These are phyloP conservation scores for Drosophila paracracens DNA, from an alignment of 2,888 invertebrate genomes.

Conservation along the genomic window DNA sequence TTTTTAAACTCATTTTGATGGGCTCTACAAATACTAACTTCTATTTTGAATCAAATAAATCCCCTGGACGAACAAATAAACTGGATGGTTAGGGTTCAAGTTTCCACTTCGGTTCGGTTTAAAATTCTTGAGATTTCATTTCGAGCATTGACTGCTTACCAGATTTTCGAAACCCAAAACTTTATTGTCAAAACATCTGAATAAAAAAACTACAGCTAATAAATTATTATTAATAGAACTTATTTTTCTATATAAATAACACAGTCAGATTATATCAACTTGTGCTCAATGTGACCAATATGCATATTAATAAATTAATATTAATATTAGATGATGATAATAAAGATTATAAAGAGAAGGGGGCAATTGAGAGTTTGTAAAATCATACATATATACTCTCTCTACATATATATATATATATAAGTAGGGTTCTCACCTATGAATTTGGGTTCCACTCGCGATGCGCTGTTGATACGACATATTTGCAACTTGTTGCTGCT, in stretches of 20 bases:
- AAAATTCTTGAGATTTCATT: neutral
- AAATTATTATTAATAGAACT: too few species aligned
- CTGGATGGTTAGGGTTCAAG: neutral
- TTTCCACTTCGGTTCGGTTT: neutral
- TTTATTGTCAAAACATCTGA: neutral
- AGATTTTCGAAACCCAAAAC: neutral
- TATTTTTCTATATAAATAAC: neutral
- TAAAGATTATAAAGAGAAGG: too few species aligned
- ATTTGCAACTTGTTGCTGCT: conserved; percentile 79
- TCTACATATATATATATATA: neutral
- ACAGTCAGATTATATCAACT: neutral
- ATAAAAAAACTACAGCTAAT: neutral
- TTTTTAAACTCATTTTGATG: neutral
- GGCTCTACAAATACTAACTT: neutral
- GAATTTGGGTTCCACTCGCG: conserved; percentile 84
- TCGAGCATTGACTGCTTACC: neutral
- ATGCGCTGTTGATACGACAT: conserved; percentile 85
- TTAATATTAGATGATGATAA: too few species aligned
- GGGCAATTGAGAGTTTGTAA: too few species aligned
- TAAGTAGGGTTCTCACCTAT: conserved; percentile 81
- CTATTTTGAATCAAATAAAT: neutral
- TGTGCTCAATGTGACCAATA: too few species aligned
- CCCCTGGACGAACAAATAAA: neutral
- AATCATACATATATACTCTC: too few species aligned
- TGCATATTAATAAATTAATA: too few species aligned